phyloP scores from a whole-genome alignment of 2,888 invertebrate genomes.

The Pandemis heparana region DNA sequence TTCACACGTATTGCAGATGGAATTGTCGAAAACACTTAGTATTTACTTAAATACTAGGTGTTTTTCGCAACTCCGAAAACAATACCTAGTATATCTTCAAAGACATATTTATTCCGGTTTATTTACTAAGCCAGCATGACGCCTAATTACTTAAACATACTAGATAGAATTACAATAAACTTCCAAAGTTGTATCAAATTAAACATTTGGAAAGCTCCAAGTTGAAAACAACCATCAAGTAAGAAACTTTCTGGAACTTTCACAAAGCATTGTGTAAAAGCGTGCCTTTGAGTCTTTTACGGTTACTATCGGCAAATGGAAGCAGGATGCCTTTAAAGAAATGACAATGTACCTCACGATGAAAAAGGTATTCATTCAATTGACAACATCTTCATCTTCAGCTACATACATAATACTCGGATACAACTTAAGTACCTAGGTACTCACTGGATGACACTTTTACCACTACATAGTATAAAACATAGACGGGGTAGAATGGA shows the following conservation, averaged over 20 bases:
- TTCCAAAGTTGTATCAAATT: slow-evolving; percentile 24
- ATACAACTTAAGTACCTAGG: not conserved
- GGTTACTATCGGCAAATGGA: slow-evolving; percentile 36
- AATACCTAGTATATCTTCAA: too few species aligned
- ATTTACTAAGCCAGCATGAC: not conserved
- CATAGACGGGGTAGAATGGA: too few species aligned
- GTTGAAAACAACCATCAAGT: slow-evolving; percentile 27
- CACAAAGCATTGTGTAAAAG: slow-evolving; percentile 38
- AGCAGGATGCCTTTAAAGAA: slow-evolving; percentile 32
- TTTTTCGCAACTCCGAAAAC: too few species aligned
- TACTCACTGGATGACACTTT: slow-evolving; percentile 13
- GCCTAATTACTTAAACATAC: not conserved
- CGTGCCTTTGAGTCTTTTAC: slow-evolving; percentile 35
- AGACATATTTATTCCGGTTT: not conserved
- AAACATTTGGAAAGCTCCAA: slow-evolving; percentile 14
- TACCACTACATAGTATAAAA: too few species aligned
- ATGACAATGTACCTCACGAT: slow-evolving; percentile 44
- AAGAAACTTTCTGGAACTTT: slow-evolving; percentile 28
- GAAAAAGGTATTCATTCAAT: slow-evolving; percentile 50
- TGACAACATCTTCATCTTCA: slow-evolving; percentile 42
- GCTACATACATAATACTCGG: slow-evolving; percentile 6
- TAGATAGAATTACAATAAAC: slow-evolving; percentile 23
- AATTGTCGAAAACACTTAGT: too few species aligned
- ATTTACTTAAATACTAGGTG: too few species aligned
- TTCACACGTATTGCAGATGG: too few species aligned